Percentiles rank a stretch among this genome's conserved stretches.
Conservation (phyloP, 2,113 vertebrate species). For the Bubo scandiacus region DNA sequence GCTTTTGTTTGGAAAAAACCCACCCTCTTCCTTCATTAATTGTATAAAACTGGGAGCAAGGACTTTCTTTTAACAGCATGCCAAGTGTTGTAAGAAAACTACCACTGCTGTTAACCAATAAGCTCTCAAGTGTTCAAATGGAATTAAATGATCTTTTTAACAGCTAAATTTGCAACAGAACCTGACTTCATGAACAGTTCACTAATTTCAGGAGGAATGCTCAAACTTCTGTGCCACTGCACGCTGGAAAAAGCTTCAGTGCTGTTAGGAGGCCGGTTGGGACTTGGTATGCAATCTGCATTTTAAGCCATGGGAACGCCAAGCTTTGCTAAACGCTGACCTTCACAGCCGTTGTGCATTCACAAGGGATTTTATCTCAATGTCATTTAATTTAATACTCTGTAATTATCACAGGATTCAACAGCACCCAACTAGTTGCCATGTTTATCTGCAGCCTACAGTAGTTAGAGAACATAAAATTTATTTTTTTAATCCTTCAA, state of each 20-base stretch:
- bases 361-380: conserved; percentile 4
- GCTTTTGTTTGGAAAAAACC: neutral
- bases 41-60: neutral
- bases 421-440: neutral
- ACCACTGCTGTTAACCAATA: neutral
- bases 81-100: neutral
- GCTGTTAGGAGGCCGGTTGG: neutral
- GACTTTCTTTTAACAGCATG: neutral
- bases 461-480: neutral
- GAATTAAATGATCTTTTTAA: neutral
- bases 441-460: neutral
- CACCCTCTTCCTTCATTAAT: neutral
- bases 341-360: neutral
- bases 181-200: neutral
- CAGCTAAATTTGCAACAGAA: neutral
- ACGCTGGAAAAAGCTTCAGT: neutral
- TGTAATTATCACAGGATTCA: neutral
- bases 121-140: neutral
- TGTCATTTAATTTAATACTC: neutral
- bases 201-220: neutral
- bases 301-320: neutral
- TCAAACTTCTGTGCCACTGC: neutral
- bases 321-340: conserved; percentile 19
- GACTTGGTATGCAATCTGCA: neutral
- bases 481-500: neutral